These are phyloP conservation scores for Chloroceryle inda DNA, from an alignment of 2,797 vertebrate genomes.

Conservation along the genomic window DNA sequence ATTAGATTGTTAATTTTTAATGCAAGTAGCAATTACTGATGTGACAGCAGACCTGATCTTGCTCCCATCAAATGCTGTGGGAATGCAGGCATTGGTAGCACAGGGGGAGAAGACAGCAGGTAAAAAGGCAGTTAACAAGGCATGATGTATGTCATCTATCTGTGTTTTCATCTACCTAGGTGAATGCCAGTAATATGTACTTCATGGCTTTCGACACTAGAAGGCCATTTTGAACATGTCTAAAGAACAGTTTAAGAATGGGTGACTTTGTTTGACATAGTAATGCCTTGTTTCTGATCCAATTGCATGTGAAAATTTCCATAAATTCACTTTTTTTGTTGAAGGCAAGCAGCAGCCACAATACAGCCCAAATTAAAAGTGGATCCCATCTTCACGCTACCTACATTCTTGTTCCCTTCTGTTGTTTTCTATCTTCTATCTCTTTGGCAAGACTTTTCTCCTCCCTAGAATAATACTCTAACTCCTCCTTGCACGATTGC, in stretches of 20 bases:
- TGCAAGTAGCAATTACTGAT: conserved; percentile 36
- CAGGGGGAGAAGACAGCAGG: not conserved
- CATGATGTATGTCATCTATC: not conserved
- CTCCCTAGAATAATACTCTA: not conserved
- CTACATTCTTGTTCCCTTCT: not conserved
- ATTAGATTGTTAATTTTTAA: conserved; percentile 60
- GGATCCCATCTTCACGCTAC: not conserved
- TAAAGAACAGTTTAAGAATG: not conserved
- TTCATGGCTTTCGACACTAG: not conserved
- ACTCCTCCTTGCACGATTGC: not conserved
- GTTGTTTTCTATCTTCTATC: not conserved
- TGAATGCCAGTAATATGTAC: not conserved
- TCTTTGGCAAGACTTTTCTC: not conserved
- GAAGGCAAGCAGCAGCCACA: not conserved
- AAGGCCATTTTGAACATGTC: not conserved
- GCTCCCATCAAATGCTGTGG: conserved; percentile 10
- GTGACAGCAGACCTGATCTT: conserved; percentile 44
- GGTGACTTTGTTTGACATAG: not conserved
- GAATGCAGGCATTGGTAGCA: not conserved
- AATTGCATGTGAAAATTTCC: not conserved
- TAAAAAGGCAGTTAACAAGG: not conserved
- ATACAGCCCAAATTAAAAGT: not conserved
- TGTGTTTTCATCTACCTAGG: rapidly evolving
- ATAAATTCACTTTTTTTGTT: not conserved
- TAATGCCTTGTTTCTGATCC: not conserved